Conservation (phyloP, 1,140 invertebrate species). For the Telenomus remus region DNA sequence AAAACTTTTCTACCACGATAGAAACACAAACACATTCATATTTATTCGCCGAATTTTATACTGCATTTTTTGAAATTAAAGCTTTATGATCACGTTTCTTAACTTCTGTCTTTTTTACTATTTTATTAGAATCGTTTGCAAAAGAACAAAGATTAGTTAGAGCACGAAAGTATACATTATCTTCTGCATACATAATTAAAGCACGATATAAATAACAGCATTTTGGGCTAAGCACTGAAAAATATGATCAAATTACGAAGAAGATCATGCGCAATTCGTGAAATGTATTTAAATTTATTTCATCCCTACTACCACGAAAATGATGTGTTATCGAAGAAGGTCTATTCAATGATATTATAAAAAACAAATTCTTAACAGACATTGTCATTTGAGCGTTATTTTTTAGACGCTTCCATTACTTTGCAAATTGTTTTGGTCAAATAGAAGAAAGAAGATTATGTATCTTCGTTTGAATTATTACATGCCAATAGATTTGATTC, state of each 20-base stretch:
- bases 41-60: too few relatives aligned
- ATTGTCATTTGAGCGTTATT: neutral
- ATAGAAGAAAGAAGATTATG: neutral
- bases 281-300: neutral
- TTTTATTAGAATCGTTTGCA: slow-evolving; percentile 32
- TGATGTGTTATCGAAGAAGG: too few relatives aligned
- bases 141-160: slow-evolving; percentile 38
- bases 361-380: too few relatives aligned
- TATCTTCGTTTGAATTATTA: neutral
- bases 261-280: slow-evolving; percentile 45
- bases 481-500: too few relatives aligned
- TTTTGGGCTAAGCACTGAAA: slow-evolving; percentile 33
- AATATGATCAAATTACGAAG: slow-evolving; percentile 14
- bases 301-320: too few relatives aligned
- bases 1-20: too few relatives aligned
- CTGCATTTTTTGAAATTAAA: too few relatives aligned
- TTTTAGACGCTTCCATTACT: too few relatives aligned
- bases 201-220: slow-evolving; percentile 49
- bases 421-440: too few relatives aligned
- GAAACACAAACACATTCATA: too few relatives aligned
- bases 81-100: neutral
- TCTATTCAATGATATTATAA: too few relatives aligned
- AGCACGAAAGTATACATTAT: slow-evolving; percentile 47
- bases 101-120: slow-evolving; percentile 29
- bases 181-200: slow-evolving; percentile 36